phyloP scores from a whole-genome alignment of 2,888 invertebrate species.

The Shargacucullia verbasci region DNA sequence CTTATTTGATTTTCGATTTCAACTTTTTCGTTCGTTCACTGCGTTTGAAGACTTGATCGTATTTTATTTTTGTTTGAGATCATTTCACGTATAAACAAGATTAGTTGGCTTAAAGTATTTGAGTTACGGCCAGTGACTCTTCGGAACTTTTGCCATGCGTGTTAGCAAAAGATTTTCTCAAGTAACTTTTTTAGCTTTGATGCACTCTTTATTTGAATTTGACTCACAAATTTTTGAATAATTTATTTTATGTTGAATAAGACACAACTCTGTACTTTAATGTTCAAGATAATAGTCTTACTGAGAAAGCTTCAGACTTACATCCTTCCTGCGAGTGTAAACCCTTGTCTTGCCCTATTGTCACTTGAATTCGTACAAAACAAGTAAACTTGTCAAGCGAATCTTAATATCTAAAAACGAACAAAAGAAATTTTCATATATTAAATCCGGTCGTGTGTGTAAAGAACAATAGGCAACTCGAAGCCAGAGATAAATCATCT shows the following conservation, averaged over 20 bases:
- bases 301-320: constrained; percentile 12
- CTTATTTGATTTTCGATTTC: constrained; percentile 42
- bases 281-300: constrained; percentile 11
- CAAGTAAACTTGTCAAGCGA: constrained; percentile 46
- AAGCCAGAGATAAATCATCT: constrained; percentile 58
- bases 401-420: constrained; percentile 49
- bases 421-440: constrained; percentile 56
- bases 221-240: not conserved
- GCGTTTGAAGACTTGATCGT: constrained; percentile 5
- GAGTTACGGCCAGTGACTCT: constrained; percentile 21
- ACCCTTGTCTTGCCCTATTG: constrained; percentile 17
- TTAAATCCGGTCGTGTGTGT: constrained; percentile 51
- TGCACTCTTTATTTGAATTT: not conserved
- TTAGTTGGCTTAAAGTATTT: constrained; percentile 32
- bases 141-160: constrained; percentile 4
- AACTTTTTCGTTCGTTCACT: constrained; percentile 28
- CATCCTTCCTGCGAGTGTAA: constrained; percentile 21
- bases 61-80: constrained; percentile 34
- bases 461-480: constrained; percentile 50
- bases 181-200: constrained; percentile 1
- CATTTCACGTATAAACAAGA: constrained; percentile 27
- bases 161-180: constrained; percentile 13
- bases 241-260: too few relatives aligned
- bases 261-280: not conserved
- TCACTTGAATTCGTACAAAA: constrained; percentile 35